These are phyloP conservation scores for Picus viridis DNA, from an alignment of 2,797 vertebrate genomes.

Conservation along the genomic window DNA sequence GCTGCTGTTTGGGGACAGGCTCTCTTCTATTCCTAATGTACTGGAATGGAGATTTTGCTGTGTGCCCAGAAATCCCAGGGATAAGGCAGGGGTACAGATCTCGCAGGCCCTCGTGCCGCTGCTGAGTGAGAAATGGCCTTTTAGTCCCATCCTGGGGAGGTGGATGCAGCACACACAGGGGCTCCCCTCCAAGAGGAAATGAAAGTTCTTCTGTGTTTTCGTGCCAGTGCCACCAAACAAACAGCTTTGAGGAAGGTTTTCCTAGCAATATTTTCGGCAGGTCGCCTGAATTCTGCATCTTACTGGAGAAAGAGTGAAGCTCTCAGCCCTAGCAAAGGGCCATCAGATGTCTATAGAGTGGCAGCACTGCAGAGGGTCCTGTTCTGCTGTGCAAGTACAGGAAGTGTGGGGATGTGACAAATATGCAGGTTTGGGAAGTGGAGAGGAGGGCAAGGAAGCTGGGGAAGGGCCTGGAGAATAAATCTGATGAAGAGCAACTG, in stretches of 20 bases:
- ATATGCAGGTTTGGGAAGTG: too few relatives aligned
- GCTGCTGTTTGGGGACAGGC: not conserved
- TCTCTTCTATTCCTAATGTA: not conserved
- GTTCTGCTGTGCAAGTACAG: not conserved
- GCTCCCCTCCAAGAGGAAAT: not conserved
- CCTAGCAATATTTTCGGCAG: not conserved
- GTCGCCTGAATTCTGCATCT: not conserved
- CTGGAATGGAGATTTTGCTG: not conserved
- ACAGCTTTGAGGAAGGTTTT: not conserved
- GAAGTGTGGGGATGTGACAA: too few relatives aligned
- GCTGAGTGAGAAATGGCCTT: not conserved
- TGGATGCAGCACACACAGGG: not conserved
- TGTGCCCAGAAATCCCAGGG: not conserved
- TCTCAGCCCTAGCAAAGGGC: not conserved
- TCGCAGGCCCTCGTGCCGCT: not conserved
- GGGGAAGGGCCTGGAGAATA: too few relatives aligned
- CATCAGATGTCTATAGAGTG: not conserved
- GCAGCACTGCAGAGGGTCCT: not conserved
- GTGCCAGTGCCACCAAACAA: not conserved
- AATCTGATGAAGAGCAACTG: too few relatives aligned
- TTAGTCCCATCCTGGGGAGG: not conserved
- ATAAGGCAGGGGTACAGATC: not conserved
- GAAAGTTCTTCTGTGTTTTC: rapidly evolving
- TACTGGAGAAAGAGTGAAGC: not conserved
- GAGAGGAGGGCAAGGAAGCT: too few relatives aligned